Base-by-base conservation (phyloP, 2,888 invertebrate genomes). In the Therioaphis trifolii region DNA sequence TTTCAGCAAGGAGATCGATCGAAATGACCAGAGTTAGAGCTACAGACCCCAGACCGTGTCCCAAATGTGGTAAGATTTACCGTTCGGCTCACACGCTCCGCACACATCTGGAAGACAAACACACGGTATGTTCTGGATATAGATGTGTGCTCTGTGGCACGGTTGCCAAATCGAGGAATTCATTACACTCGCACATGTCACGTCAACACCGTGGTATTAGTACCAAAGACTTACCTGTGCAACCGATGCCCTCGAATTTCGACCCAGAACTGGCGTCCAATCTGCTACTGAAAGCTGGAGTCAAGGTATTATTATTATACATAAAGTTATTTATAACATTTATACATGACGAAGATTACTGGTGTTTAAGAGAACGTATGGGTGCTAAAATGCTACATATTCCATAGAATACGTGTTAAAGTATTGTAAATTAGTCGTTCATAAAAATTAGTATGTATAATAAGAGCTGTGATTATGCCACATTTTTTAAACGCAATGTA, bases 11-110 rank as follows among this genome's bases (percentile, higher is more conserved):
- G 86, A 91, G 96, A 86, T 94, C 95, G 74, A 91, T 96, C 89
- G 96, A 96, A 88, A 92, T 95, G 91, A 91, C 93, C 89, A 92
- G 96, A 87, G 96, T 96, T 72, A 92, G 96, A 87, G 96, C 96
- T 14, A 96, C 96, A 29, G 96, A 96, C 90, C 96, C 96, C 1
- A 91, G 96, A 66, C 96, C 96, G 3, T 96, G 96, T 88, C 96
- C 96, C 18, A 96, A 96, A 88, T 96, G 96, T 89, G 96, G 96
- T 68, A 96, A 96, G 90, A 96, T 96, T 88, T 96, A 96, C 89
- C 91, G 96, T 85, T 96, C 96, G 46, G 96, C 96, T 24, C 96
- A 96, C 89, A 96, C 96, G 18, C 90, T 96, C 87, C 92, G 96
- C 86, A 96, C 96, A 43, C 96, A 96, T 89, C 91, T 96, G 86